Evolutionary conservation across 2,113 vertebrate species (phyloP).

Genomic region (Genyomyrus donnyi): DNA sequence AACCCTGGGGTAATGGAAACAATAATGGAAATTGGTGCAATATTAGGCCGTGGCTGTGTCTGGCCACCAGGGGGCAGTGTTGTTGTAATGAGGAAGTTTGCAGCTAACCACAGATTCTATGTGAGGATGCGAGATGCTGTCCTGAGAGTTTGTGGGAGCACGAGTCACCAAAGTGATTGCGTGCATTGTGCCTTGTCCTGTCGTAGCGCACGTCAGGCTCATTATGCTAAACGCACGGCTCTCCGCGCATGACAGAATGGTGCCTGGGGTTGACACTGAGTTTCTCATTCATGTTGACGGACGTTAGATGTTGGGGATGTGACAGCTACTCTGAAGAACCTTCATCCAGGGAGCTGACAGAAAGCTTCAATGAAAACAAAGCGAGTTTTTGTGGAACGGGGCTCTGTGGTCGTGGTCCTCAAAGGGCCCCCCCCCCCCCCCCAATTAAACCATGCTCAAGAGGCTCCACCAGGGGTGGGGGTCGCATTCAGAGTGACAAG

Average conservation of each 20-base stretch:
- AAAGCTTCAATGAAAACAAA: background rate
- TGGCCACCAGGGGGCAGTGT: constrained; percentile 29
- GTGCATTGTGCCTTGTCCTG: background rate
- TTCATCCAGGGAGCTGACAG: background rate
- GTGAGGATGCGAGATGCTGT: background rate
- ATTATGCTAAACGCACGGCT: background rate
- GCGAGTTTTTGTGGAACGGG: background rate
- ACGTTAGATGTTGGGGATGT: background rate
- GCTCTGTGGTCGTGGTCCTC: background rate
- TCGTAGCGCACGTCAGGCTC: background rate
- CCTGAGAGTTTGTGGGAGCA: background rate
- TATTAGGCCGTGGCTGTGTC: background rate
- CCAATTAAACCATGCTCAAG: background rate
- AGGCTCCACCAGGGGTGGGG: background rate
- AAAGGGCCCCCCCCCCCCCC: background rate
- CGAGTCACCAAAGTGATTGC: background rate
- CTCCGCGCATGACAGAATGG: background rate
- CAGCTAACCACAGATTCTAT: background rate
- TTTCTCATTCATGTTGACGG: background rate
- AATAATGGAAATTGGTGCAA: background rate
- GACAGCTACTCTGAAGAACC: background rate
- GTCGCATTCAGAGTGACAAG: background rate
- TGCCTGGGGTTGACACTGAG: background rate
- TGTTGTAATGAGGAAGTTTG: constrained; percentile 11
- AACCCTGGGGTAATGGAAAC: background rate